A percentile compares a stretch with the other conserved stretches of the same genome.
These are phyloP conservation scores for Celastrina argiolus DNA, from an alignment of 2,888 invertebrate genomes.

Conservation along the genomic window DNA sequence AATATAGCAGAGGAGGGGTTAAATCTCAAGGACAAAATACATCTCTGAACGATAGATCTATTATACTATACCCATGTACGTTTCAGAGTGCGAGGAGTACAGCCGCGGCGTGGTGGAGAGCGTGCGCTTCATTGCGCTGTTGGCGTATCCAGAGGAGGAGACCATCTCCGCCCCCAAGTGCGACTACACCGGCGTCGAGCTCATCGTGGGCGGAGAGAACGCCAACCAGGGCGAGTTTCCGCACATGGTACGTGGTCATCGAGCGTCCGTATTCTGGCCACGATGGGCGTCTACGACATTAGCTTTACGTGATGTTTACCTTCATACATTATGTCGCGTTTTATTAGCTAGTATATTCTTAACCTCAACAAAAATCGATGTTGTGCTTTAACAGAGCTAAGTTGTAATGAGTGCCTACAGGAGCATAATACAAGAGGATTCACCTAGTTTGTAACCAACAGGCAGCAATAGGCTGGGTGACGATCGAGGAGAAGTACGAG, in stretches of 20 bases:
- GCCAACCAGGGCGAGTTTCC: conserved; percentile 80
- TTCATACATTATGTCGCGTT: no score
- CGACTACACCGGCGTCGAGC: conserved; percentile 70
- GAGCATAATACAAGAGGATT: no score
- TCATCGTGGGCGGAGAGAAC: conserved; percentile 79
- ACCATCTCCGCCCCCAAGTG: conserved; percentile 70
- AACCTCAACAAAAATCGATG: no score
- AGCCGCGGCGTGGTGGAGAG: conserved; percentile 64
- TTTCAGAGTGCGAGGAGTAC: conserved; percentile 79
- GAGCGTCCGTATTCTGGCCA: neutral
- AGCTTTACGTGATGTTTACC: no score
- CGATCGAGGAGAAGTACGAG: conserved; percentile 44
- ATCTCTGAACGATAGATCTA: no score
- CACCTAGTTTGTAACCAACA: conserved; percentile 32
- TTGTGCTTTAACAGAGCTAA: no score
- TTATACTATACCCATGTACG: neutral
- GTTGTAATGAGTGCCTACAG: no score
- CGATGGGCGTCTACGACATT: no score
- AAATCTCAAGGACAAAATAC: no score
- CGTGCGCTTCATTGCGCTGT: conserved; percentile 70
- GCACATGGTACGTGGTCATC: conserved; percentile 74
- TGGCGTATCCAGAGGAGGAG: conserved; percentile 68
- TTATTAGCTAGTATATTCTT: no score
- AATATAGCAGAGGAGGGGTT: no score
- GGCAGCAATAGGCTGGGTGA: conserved; percentile 59